Conservation (phyloP, 2,888 invertebrate genomes). For the Rhopalosiphum nymphaeae region DNA sequence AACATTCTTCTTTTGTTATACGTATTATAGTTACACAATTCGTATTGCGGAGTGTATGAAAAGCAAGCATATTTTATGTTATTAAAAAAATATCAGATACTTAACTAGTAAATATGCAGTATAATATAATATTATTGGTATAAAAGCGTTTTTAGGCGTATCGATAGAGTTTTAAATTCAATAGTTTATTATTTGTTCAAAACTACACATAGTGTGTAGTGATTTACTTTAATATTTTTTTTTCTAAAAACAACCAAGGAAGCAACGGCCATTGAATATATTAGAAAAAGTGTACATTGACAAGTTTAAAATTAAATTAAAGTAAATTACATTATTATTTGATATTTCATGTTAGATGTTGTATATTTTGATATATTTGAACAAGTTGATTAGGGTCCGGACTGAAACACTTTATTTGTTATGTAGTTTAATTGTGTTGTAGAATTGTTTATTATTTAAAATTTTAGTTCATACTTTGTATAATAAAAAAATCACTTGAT, state of each 20-base stretch:
- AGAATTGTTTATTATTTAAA: neutral
- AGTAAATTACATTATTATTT: no score
- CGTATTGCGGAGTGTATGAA: neutral
- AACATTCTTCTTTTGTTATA: neutral
- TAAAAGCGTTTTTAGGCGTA: neutral
- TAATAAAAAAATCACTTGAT: neutral
- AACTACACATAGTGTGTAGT: neutral
- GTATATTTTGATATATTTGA: no score
- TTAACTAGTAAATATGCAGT: neutral
- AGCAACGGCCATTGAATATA: no score
- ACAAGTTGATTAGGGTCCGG: no score
- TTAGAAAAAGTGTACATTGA: no score
- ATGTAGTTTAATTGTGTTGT: neutral
- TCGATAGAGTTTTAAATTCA: neutral
- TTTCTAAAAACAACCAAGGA: no score
- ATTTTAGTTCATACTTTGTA: neutral
- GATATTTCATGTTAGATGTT: no score
- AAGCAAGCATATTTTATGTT: neutral
- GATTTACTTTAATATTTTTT: neutral
- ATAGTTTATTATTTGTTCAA: neutral
- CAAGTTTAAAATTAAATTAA: no score
- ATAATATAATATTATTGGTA: neutral
- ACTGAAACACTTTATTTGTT: neutral
- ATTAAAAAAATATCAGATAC: neutral
- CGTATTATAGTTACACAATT: neutral